phyloP scores from a whole-genome alignment of 2,113 vertebrate species.

The Oryzias woworae region DNA sequence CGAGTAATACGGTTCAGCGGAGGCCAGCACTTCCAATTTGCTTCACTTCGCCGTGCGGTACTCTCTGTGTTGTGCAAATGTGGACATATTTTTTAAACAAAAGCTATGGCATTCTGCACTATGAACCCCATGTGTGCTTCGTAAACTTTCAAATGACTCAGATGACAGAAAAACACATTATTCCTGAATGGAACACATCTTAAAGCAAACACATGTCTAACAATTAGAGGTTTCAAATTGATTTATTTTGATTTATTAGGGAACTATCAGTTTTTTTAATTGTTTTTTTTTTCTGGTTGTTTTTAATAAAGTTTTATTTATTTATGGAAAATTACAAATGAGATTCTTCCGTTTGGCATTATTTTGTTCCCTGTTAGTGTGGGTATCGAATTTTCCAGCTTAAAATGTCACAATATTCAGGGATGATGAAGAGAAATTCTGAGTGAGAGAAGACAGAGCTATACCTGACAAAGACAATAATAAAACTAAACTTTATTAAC shows the following conservation, averaged over 20 bases:
- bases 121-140: conserved; percentile 17
- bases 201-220: conserved; percentile 66
- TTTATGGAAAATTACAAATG: no score
- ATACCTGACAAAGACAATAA: conserved; percentile 73
- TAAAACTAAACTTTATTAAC: conserved; percentile 77
- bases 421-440: conserved; percentile 31
- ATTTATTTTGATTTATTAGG: conserved; percentile 26
- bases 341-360: no score
- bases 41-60: conserved; percentile 89
- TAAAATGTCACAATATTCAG: neutral
- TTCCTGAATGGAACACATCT: conserved; percentile 72
- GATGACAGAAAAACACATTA: conserved; percentile 63
- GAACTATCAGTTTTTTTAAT: conserved; percentile 4
- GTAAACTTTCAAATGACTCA: conserved; percentile 40
- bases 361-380: no score
- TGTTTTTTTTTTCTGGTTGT: no score
- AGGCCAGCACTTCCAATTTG: conserved; percentile 94
- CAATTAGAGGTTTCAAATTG: conserved; percentile 38
- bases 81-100: conserved; percentile 88
- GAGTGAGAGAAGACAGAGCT: conserved; percentile 22
- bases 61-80: conserved; percentile 91
- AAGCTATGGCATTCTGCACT: conserved; percentile 74
- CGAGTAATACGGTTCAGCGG: conserved; percentile 87
- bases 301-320: no score
- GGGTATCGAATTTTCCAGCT: no score